These are phyloP conservation scores for Lithobius niger DNA, from an alignment of 1,140 invertebrate species.

Conservation along the genomic window DNA sequence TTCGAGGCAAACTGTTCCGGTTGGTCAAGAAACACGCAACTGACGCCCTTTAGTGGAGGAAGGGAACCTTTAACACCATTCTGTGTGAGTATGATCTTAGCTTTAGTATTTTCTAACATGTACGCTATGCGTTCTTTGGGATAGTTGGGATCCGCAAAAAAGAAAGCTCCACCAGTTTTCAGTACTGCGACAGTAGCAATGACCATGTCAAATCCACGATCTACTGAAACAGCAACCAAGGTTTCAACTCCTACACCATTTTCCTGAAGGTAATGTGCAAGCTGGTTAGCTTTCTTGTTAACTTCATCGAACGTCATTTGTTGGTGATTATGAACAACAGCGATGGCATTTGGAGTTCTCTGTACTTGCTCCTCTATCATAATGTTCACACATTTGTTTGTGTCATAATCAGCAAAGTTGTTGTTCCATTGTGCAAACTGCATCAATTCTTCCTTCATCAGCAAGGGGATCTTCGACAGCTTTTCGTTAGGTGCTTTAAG, in stretches of 20 bases:
- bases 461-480: not conserved
- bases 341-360: not conserved
- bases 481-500: not conserved
- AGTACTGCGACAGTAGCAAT: not conserved
- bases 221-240: not conserved
- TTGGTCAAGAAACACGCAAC: not conserved
- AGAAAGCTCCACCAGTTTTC: not conserved
- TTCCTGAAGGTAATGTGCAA: not conserved
- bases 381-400: not conserved
- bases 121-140: not conserved
- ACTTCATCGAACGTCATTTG: not conserved
- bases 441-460: not conserved
- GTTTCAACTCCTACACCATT: not conserved
- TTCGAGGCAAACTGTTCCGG: not conserved
- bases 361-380: not conserved
- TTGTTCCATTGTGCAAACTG: not conserved
- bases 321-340: not conserved
- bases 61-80: constrained; percentile 2
- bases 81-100: constrained; percentile 23
- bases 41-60: not conserved
- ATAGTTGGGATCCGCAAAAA: constrained; percentile 5
- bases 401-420: not conserved
- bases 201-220: not conserved
- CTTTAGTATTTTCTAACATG: constrained; percentile 18
- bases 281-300: not conserved